A percentile compares a stretch with the other conserved stretches of the same genome.
These are phyloP conservation scores for Drosophila obscura DNA, from an alignment of 1,140 invertebrate genomes.

Conservation along the genomic window DNA sequence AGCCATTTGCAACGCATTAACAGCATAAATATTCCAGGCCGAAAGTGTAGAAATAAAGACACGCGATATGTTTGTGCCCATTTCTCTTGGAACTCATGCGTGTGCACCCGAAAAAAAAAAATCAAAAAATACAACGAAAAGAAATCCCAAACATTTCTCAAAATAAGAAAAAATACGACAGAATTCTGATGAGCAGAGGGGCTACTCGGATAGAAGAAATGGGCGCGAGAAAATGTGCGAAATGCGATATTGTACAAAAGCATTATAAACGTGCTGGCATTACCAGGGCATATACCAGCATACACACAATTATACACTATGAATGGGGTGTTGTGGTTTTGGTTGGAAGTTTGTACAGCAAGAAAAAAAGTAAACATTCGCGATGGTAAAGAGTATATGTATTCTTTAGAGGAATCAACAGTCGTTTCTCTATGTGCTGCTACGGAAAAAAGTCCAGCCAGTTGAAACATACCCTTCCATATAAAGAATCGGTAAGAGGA, in stretches of 20 bases:
- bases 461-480: too few species aligned
- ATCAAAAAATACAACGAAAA: neutral
- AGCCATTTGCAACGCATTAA: constrained; percentile 83
- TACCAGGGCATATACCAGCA: constrained; percentile 36
- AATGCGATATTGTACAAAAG: constrained; percentile 69
- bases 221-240: constrained; percentile 66
- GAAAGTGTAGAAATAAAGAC: constrained; percentile 69
- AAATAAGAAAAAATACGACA: constrained; percentile 24
- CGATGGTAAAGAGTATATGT: too few species aligned
- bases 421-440: too few species aligned
- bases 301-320: constrained; percentile 15
- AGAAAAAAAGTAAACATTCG: too few species aligned
- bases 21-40: constrained; percentile 74
- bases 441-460: too few species aligned
- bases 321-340: constrained; percentile 5
- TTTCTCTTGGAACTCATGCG: constrained; percentile 44
- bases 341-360: neutral
- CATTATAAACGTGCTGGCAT: constrained; percentile 60
- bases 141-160: constrained; percentile 59
- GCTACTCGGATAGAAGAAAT: constrained; percentile 21
- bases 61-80: constrained; percentile 60
- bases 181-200: constrained; percentile 61
- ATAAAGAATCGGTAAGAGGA: too few species aligned
- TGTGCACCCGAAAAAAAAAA: neutral
- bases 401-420: too few species aligned